phyloP scores from a whole-genome alignment of 2,113 vertebrate genomes.

The Dunckerocampus dactyliophorus region DNA sequence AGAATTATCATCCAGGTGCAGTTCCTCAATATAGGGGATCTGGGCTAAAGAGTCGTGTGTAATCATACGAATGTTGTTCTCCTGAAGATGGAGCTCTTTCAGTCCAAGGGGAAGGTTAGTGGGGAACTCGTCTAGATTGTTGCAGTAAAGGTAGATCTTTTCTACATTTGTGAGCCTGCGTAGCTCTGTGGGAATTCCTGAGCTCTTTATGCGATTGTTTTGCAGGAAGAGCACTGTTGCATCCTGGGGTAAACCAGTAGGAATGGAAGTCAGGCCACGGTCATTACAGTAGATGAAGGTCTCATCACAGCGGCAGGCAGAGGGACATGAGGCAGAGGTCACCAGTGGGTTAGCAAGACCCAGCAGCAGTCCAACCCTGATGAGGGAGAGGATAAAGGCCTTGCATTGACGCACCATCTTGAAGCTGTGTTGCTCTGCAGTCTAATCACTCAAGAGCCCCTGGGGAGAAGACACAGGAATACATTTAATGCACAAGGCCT shows the following conservation, averaged over 20 bases:
- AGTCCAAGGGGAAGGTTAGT: conserved; percentile 92
- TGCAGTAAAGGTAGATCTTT: conserved; percentile 97
- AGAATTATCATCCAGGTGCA: conserved; percentile 98
- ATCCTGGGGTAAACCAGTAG: conserved; percentile 88
- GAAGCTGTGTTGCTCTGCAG: conserved; percentile 74
- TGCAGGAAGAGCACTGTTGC: conserved; percentile 98
- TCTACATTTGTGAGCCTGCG: conserved; percentile 87
- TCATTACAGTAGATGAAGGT: conserved; percentile 99
- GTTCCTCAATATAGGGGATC: conserved; percentile 94
- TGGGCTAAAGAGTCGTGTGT: conserved; percentile 91
- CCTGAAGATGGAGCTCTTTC: conserved; percentile 97
- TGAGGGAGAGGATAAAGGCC: conserved; percentile 87
- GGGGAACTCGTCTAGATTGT: conserved; percentile 97
- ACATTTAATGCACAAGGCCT: conserved; percentile 59
- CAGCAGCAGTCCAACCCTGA: conserved; percentile 88
- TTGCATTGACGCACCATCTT: conserved; percentile 91
- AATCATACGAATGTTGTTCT: conserved; percentile 97
- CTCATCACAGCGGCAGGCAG: conserved; percentile 89
- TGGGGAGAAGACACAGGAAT: conserved; percentile 70
- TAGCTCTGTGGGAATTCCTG: conserved; percentile 92
- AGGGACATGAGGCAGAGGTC: conserved; percentile 88
- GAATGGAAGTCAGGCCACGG: conserved; percentile 95
- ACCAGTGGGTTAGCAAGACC: conserved; percentile 82
- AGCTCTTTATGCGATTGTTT: conserved; percentile 98
- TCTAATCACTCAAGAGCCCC: conserved; percentile 75